These are phyloP conservation scores for Nyleta sp. DNA, from an alignment of 2,888 invertebrate species.

Conservation along the genomic window DNA sequence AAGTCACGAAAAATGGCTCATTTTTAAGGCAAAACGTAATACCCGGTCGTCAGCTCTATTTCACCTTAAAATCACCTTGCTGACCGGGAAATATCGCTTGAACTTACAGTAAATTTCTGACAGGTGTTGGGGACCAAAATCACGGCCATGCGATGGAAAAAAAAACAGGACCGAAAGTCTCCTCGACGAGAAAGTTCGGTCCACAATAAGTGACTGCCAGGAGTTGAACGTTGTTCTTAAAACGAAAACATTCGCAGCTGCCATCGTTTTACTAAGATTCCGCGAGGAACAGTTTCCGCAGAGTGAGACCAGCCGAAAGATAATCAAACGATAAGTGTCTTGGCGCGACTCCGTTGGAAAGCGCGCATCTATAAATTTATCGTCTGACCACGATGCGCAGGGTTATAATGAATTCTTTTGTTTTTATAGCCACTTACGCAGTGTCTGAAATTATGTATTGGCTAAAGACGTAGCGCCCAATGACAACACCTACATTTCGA, in stretches of 20 bases:
- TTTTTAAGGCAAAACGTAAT: too few species aligned
- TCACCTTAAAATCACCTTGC: too few species aligned
- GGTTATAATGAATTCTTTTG: constrained; percentile 34
- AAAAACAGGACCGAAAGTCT: background rate
- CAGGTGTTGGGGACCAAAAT: constrained; percentile 19
- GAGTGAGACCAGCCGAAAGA: background rate
- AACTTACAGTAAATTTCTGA: too few species aligned
- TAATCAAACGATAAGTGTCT: constrained; percentile 3
- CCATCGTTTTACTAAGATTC: background rate
- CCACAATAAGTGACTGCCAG: constrained; percentile 5
- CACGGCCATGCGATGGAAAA: constrained; percentile 2
- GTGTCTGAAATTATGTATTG: constrained; percentile 11
- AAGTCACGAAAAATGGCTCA: too few species aligned
- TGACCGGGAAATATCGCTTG: too few species aligned
- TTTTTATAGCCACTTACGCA: constrained; percentile 33
- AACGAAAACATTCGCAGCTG: constrained; percentile 7
- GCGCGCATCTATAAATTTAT: constrained; percentile 11
- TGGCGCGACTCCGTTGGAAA: background rate
- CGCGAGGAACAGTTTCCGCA: constrained; percentile 12
- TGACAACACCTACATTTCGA: constrained; percentile 33
- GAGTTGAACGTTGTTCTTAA: background rate
- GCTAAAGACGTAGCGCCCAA: constrained; percentile 13
- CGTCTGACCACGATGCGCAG: constrained; percentile 8
- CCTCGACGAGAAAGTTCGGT: constrained; percentile 1
- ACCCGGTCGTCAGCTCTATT: too few species aligned